Percentiles rank a stretch among this genome's conserved stretches.
Evolutionary conservation across 2,888 invertebrate species (phyloP).

Genomic region (Encarsia formosa): DNA sequence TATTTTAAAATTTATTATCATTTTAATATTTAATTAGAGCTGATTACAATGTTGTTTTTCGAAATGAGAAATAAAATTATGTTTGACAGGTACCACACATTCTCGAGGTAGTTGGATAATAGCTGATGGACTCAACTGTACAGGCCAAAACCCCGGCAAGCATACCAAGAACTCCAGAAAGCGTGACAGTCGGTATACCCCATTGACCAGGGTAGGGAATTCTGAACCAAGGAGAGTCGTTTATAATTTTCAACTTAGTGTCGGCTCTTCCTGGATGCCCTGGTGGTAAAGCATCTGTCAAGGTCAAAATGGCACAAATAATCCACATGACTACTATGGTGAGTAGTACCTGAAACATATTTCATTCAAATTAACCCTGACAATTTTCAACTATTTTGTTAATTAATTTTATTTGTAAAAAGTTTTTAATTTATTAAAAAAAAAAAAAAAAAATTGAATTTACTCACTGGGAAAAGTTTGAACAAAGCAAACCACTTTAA

Average conservation of each 20-base stretch:
- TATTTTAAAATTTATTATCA: background rate
- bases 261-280: slow-evolving; percentile 73
- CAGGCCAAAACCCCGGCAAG: slow-evolving; percentile 74
- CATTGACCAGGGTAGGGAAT: slow-evolving; percentile 81
- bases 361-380: too few species aligned
- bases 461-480: slow-evolving; percentile 72
- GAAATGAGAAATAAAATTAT: background rate
- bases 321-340: slow-evolving; percentile 76
- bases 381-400: too few species aligned
- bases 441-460: background rate
- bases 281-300: slow-evolving; percentile 59
- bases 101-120: slow-evolving; percentile 85
- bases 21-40: background rate
- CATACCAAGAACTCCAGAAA: slow-evolving; percentile 72
- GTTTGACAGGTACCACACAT: slow-evolving; percentile 61
- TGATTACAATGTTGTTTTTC: background rate
- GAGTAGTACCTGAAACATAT: slow-evolving; percentile 60
- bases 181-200: slow-evolving; percentile 69
- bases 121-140: slow-evolving; percentile 79
- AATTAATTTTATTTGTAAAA: too few species aligned
- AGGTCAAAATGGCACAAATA: slow-evolving; percentile 67
- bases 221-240: slow-evolving; percentile 75
- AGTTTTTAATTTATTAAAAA: too few species aligned
- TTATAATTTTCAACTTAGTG: slow-evolving; percentile 64
- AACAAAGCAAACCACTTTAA: slow-evolving; percentile 67